Conservation (phyloP, 2,888 invertebrate genomes). For the Octodonta nipae region DNA sequence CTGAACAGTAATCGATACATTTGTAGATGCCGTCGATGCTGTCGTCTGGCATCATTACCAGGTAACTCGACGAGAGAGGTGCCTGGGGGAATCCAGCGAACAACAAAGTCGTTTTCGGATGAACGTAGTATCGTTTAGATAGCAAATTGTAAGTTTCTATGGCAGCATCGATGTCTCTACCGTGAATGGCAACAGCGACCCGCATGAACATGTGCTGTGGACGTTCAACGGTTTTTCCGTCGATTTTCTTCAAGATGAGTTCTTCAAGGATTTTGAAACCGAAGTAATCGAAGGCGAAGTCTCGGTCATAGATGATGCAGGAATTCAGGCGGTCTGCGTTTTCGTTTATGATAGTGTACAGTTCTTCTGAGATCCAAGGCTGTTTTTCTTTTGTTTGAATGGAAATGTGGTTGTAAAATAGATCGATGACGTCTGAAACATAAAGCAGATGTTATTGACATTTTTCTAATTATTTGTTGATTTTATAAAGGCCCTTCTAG, state of each 20-base stretch:
- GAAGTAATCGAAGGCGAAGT: constrained; percentile 94
- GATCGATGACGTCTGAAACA: constrained; percentile 80
- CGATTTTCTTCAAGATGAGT: constrained; percentile 83
- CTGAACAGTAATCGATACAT: constrained; percentile 81
- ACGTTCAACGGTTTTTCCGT: constrained; percentile 84
- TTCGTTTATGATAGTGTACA: constrained; percentile 66
- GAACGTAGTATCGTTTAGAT: constrained; percentile 92
- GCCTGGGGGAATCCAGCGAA: constrained; percentile 83
- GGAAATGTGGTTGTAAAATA: constrained; percentile 60
- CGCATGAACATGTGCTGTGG: constrained; percentile 99
- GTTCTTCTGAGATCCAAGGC: constrained; percentile 77
- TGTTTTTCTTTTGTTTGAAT: constrained; percentile 46
- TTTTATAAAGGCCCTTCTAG: too few relatives aligned
- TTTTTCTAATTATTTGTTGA: too few relatives aligned
- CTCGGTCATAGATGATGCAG: constrained; percentile 90
- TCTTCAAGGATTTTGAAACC: constrained; percentile 95
- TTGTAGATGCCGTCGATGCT: constrained; percentile 92
- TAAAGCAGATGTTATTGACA: too few relatives aligned
- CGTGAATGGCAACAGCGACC: constrained; percentile 86
- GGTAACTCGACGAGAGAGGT: constrained; percentile 89
- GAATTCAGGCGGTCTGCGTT: constrained; percentile 83
- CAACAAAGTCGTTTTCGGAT: constrained; percentile 94
- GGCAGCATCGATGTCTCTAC: constrained; percentile 77
- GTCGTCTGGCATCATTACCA: constrained; percentile 87
- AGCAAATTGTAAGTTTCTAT: constrained; percentile 92